phyloP scores from a whole-genome alignment of 2,888 invertebrate genomes.

The Spialia ferax region DNA sequence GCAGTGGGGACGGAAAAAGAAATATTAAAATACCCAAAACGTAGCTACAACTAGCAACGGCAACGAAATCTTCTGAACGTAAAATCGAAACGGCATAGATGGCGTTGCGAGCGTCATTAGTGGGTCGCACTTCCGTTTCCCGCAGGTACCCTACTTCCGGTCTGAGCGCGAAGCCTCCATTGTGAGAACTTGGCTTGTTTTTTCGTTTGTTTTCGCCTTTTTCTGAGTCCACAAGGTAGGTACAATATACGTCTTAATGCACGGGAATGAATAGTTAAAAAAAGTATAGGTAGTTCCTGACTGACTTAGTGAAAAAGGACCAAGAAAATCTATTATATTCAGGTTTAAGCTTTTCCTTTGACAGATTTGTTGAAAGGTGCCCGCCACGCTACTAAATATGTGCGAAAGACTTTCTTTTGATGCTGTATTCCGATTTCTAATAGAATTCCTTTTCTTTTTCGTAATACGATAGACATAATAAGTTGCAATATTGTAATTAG shows the following conservation, averaged over 20 bases:
- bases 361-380: conserved; percentile 7
- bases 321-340: conserved; percentile 29
- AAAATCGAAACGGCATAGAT: conserved; percentile 53
- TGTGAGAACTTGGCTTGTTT: conserved; percentile 38
- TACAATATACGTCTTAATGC: conserved; percentile 28
- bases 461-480: no score
- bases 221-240: conserved; percentile 6
- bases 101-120: conserved; percentile 67
- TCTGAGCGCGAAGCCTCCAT: conserved; percentile 41
- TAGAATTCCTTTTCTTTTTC: not conserved
- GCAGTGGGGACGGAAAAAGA: no score
- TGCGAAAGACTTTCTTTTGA: not conserved
- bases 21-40: not conserved
- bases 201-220: conserved; percentile 36
- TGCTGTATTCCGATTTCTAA: not conserved
- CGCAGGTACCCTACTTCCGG: conserved; percentile 46
- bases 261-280: conserved; percentile 17
- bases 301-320: conserved; percentile 9
- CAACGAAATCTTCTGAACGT: conserved; percentile 25
- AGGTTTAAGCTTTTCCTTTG: conserved; percentile 9
- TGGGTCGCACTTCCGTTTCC: conserved; percentile 65
- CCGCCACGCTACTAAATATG: conserved; percentile 1
- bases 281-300: conserved; percentile 16
- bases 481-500: no score
- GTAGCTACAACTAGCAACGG: not conserved